Evolutionary conservation across 2,797 vertebrate genomes (phyloP), one percentile per base, ranked within the genome.

Genomic region (Eupleurogrammus muticus): DNA sequence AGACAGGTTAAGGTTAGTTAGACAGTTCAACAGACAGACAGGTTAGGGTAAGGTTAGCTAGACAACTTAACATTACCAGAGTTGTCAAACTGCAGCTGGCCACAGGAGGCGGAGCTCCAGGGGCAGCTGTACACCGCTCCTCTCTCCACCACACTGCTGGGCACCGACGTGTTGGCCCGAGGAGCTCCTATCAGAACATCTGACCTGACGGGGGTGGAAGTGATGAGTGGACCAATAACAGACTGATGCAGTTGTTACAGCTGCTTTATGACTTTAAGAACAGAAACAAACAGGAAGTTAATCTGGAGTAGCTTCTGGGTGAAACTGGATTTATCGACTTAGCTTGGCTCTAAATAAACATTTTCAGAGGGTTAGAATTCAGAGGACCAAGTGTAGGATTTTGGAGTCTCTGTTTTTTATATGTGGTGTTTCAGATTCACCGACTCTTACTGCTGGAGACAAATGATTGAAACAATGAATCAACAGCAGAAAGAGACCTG

Each of bases 51-150:
- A 28, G 28, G 28, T 28, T 28, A n/a, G n/a, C 6, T 28, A 28
- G 28, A 28, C 28, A 28, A 6, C 3, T 28, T 28, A 28, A 20
- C 5, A 49, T 6, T 84, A 95, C 94, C 94, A 60, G 87, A 68
- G 71, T 6, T 76, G 75, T 95, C 94, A 14, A 94, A 95, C 23
- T 50, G 47, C 34, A 95, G 76, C 84, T 91, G 75, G 46, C 83
- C 81, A 60, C 94, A 94, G 53, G 16, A 0, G 0, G 72, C 16
- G 0, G 65, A 10, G 8, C 11, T 28, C 94, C 94, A 95, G 17
- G 94, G 92, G 23, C 94, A 95, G 70, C 80, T 92, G 87, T 85
- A 95, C 23, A 95, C 94, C 0, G 92, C 94, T 0, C 94, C 94
- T 23, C 93, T 72, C 89, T 94, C 94, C 76, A 86, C 82, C 0